phyloP scores from a whole-genome alignment of 2,888 invertebrate genomes.

The Punctoribates punctum region DNA sequence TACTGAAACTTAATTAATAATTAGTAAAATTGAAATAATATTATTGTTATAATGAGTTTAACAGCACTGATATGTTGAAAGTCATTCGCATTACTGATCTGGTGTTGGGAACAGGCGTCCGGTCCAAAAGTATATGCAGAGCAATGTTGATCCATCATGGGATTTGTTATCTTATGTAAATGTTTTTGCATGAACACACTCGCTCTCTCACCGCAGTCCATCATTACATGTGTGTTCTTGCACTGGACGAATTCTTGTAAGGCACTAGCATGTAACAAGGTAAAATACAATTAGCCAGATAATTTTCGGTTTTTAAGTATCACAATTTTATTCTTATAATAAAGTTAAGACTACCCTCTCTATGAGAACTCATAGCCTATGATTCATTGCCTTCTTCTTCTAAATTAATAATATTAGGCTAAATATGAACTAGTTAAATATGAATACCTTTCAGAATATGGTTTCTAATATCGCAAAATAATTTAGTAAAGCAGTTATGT shows the following conservation, averaged over 20 bases:
- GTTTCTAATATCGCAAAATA: no score
- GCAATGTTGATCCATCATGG: slow-evolving; percentile 47
- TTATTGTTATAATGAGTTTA: background rate
- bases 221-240: slow-evolving; percentile 44
- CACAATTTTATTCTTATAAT: no score
- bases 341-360: no score
- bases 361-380: no score
- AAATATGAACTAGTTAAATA: no score
- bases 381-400: no score
- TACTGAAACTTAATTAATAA: background rate
- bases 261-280: slow-evolving; percentile 35
- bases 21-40: background rate
- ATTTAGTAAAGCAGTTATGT: no score
- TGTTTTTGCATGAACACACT: slow-evolving; percentile 46
- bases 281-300: background rate
- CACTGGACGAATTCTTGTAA: slow-evolving; percentile 47
- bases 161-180: slow-evolving; percentile 47
- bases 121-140: slow-evolving; percentile 46
- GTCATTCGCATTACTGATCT: slow-evolving; percentile 7
- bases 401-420: no score
- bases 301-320: no score
- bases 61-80: background rate
- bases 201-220: slow-evolving; percentile 46
- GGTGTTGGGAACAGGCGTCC: slow-evolving; percentile 42
- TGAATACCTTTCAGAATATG: no score